phyloP scores from a whole-genome alignment of 2,888 invertebrate genomes.

The Latrodectus hesperus region DNA sequence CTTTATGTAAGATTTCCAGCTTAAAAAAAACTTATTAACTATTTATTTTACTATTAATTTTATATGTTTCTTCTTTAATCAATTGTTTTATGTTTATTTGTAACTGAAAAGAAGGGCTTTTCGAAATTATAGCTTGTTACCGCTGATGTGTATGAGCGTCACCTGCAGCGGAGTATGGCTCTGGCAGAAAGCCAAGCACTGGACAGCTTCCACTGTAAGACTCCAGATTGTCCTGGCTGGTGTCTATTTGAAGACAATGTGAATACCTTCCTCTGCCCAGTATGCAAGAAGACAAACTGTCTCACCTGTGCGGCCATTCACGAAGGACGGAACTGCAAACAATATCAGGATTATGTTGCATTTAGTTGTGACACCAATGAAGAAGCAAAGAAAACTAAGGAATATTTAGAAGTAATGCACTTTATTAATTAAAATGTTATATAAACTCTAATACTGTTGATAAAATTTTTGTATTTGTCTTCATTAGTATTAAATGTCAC shows the following conservation, averaged over 20 bases:
- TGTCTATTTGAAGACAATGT: conserved; percentile 91
- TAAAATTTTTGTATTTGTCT: neutral
- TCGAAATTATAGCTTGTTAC: conserved; percentile 79
- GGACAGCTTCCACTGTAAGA: conserved; percentile 91
- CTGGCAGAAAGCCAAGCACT: conserved; percentile 87
- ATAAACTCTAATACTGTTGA: neutral
- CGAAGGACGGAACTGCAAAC: conserved; percentile 86
- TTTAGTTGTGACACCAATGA: conserved; percentile 80
- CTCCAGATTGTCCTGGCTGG: conserved; percentile 91
- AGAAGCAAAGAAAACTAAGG: conserved; percentile 84
- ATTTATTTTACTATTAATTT: too few species aligned
- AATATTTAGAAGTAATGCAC: conserved; percentile 81
- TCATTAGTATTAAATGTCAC: neutral
- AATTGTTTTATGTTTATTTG: too few species aligned
- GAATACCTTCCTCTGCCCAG: conserved; percentile 87
- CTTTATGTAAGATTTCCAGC: too few species aligned
- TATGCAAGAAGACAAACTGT: conserved; percentile 87
- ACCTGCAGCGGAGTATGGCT: conserved; percentile 85
- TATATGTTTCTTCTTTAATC: too few species aligned
- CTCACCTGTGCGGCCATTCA: conserved; percentile 82
- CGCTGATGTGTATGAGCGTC: conserved; percentile 84
- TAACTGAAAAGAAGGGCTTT: too few species aligned
- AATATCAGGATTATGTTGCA: conserved; percentile 83
- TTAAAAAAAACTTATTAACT: too few species aligned
- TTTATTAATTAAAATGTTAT: neutral